Conservation (phyloP, 2,113 vertebrate genomes). For the Erythrocebus patas region DNA sequence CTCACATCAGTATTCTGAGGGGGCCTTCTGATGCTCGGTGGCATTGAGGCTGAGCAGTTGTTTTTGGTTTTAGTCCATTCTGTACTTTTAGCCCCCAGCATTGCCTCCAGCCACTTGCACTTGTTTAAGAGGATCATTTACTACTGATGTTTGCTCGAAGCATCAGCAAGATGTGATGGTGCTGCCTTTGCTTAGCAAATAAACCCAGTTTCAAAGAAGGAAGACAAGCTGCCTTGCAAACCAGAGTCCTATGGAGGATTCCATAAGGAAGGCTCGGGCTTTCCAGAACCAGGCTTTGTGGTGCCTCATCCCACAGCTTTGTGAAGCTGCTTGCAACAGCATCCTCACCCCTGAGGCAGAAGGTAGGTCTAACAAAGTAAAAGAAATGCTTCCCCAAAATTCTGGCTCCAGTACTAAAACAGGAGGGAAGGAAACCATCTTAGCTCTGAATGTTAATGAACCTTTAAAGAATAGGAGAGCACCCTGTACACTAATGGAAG, state of each 20-base stretch:
- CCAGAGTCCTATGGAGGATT: background rate
- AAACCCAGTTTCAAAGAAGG: slow-evolving; percentile 67
- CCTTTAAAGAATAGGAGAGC: background rate
- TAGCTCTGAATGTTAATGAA: background rate
- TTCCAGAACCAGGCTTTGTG: background rate
- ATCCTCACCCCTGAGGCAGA: background rate
- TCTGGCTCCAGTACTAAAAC: background rate
- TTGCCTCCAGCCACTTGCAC: slow-evolving; percentile 82
- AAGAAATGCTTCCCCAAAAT: background rate
- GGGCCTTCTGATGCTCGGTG: background rate
- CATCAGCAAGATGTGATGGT: slow-evolving; percentile 69
- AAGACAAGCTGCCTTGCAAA: slow-evolving; percentile 36
- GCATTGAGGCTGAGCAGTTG: slow-evolving; percentile 62
- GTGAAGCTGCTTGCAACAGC: background rate
- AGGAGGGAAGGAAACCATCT: too few species aligned
- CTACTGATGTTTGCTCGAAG: slow-evolving; percentile 79
- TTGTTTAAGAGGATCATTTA: slow-evolving; percentile 83
- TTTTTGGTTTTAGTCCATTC: slow-evolving; percentile 73
- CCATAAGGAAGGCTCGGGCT: background rate
- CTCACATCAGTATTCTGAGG: slow-evolving; percentile 74
- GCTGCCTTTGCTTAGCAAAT: slow-evolving; percentile 79
- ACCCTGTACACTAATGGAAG: background rate
- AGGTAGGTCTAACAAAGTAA: background rate
- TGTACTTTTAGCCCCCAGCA: slow-evolving; percentile 77
- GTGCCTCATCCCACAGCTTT: background rate